Percentiles rank a stretch among this genome's conserved stretches.
phyloP scores from a whole-genome alignment of 2,888 invertebrate species.

The Lamellibrachia satsuma region DNA sequence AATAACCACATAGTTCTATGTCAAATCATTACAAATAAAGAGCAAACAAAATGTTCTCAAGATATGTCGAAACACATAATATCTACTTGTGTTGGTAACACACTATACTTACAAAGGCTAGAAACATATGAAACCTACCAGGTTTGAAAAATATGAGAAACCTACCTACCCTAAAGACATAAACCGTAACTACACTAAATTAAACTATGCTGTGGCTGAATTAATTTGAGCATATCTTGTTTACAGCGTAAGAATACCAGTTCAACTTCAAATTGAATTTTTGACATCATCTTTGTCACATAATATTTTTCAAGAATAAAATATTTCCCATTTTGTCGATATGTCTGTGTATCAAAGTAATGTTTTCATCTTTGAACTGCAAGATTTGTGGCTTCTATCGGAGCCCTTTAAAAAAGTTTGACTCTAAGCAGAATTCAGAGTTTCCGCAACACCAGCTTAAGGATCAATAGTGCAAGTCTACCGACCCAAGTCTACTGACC shows the following conservation, averaged over 20 bases:
- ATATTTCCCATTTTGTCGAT: not conserved
- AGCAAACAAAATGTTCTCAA: not conserved
- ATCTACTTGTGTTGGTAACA: not conserved
- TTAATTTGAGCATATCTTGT: not conserved
- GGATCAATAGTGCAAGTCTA: no score
- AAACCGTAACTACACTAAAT: not conserved
- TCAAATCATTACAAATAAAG: not conserved
- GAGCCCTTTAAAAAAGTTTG: not conserved
- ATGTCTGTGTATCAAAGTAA: not conserved
- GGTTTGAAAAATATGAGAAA: not conserved
- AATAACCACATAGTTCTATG: not conserved
- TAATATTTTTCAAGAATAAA: not conserved
- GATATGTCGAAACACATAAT: not conserved
- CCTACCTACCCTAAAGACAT: not conserved
- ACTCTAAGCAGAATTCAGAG: not conserved
- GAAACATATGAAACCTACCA: not conserved
- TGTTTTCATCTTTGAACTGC: not conserved
- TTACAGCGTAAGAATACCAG: not conserved
- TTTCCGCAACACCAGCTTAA: no score
- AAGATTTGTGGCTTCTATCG: not conserved
- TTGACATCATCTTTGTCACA: not conserved
- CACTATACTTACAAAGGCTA: not conserved
- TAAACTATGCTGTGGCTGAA: not conserved
- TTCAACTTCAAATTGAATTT: not conserved
- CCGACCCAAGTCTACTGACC: no score